Conservation (phyloP, 1,140 invertebrate genomes). For the Microvelia longipes region DNA sequence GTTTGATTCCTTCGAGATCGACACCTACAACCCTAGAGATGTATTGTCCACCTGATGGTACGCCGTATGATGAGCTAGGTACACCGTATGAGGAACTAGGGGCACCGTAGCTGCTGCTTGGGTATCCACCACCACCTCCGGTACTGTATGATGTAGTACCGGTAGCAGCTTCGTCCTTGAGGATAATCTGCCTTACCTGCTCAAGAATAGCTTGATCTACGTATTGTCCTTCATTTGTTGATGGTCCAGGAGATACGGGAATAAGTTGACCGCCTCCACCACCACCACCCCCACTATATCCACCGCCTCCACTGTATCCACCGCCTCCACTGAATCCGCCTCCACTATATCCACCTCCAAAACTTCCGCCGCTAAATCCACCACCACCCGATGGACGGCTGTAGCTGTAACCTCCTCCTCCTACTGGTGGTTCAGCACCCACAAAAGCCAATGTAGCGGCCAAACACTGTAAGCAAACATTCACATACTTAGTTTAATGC, state of each 20-base stretch:
- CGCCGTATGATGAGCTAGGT: conserved; percentile 34
- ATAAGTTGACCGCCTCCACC: conserved; percentile 50
- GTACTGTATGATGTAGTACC: conserved; percentile 30
- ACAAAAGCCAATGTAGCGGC: conserved; percentile 40
- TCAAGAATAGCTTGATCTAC: conserved; percentile 60
- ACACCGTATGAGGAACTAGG: conserved; percentile 39
- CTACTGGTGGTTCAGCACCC: conserved; percentile 42
- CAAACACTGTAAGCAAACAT: conserved; percentile 36
- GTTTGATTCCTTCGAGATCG: conserved; percentile 56
- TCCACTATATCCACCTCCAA: conserved; percentile 34
- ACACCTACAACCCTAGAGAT: conserved; percentile 49
- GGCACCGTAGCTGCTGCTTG: conserved; percentile 31
- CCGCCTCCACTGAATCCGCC: conserved; percentile 24
- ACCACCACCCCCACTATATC: conserved; percentile 32
- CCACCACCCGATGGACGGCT: conserved; percentile 37
- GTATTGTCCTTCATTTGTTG: conserved; percentile 57
- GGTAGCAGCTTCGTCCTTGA: conserved; percentile 54
- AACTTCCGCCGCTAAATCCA: conserved; percentile 34
- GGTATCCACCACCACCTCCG: conserved; percentile 31
- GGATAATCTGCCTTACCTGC: conserved; percentile 61
- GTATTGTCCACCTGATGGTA: conserved; percentile 31
- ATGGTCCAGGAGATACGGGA: conserved; percentile 51
- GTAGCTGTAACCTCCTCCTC: conserved; percentile 45
- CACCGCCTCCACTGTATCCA: conserved; percentile 28
- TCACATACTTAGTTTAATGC: not conserved